Percentiles rank a stretch among this genome's conserved stretches.
Conservation (phyloP, 2,888 invertebrate species). For the Thereva nobilitata region DNA sequence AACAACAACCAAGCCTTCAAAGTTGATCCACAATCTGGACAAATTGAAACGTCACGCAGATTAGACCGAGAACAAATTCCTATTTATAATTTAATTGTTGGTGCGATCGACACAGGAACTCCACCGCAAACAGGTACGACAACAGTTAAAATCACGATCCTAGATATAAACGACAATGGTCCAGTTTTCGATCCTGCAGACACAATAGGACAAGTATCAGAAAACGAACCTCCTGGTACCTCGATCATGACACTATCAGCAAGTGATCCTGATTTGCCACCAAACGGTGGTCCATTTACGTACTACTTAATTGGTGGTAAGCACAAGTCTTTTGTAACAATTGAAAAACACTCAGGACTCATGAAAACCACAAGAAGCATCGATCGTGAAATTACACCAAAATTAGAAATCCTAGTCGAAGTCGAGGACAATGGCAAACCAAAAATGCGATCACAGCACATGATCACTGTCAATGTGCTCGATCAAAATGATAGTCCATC, state of each 20-base stretch:
- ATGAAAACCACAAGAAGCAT: constrained; percentile 77
- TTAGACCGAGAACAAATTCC: constrained; percentile 82
- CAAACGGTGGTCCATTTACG: constrained; percentile 88
- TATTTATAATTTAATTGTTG: constrained; percentile 75
- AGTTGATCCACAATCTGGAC: constrained; percentile 83
- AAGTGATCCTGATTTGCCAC: constrained; percentile 85
- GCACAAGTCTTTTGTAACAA: constrained; percentile 73
- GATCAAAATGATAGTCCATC: constrained; percentile 94
- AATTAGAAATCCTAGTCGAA: constrained; percentile 75
- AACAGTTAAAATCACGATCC: constrained; percentile 75
- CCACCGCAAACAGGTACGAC: constrained; percentile 93
- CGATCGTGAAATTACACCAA: constrained; percentile 80
- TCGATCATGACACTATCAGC: constrained; percentile 84
- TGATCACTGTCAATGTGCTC: constrained; percentile 73
- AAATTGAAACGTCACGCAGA: constrained; percentile 74
- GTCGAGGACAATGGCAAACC: constrained; percentile 89
- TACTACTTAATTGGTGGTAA: constrained; percentile 79
- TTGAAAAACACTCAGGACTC: constrained; percentile 80
- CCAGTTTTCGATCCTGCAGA: constrained; percentile 77
- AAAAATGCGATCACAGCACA: constrained; percentile 79
- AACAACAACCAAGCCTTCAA: constrained; percentile 83
- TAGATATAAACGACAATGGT: constrained; percentile 92
- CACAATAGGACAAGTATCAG: constrained; percentile 76
- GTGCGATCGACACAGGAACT: constrained; percentile 84
- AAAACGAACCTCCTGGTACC: constrained; percentile 84